Evolutionary conservation across 2,888 invertebrate species (phyloP), one percentile per base, ranked within the genome.

Genomic region (Thymelicus acteon): DNA sequence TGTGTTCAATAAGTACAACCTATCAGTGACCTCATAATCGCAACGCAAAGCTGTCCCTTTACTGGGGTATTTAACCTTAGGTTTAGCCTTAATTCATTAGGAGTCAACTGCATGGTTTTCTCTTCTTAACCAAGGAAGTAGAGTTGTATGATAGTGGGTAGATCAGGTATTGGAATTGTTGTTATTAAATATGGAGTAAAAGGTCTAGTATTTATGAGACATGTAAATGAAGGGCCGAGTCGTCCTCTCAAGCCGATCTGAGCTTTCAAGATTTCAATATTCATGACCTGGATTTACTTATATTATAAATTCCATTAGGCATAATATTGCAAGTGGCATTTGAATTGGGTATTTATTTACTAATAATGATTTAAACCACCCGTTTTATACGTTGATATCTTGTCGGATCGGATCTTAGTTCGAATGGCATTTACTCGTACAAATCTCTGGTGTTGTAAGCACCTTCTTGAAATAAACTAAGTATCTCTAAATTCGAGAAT

Each of bases 201-300:
- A 37, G 37, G 39, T 39, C 48, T 49, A 24, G 12, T 48, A 67
- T 60, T 67, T 31, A 60, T 67, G 60, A 67, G 47, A 60, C 7
- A 67, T 67, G 67, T 67, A 58, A 66, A 67, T 67, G 67, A 67
- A 67, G 61, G 60, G 67, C 13, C 49, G 67, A 52, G 47, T 60
- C 49, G 40, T 61, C 60, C 52, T 40, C n/a, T 61, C 13, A 49
- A 67, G 19, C 39, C 60, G 12, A 40, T 15, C 39, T 49, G 31
- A 44, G 67, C 63, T 72, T 72, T 72, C 47, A 72, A 64, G 60
- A 65, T 72, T 68, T 72, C 72, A 64, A 68, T 72, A 72, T 68
- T 68, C 67, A 72, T 68, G 64, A 68, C 63, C 48, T 48, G 54
- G 54, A 60, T 67, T 67, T 49, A 67, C 49, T 66, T 58, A 66